Evolutionary conservation across 2,888 invertebrate species (phyloP), one percentile per base, ranked within the genome.

Genomic region (Spialia ferax): DNA sequence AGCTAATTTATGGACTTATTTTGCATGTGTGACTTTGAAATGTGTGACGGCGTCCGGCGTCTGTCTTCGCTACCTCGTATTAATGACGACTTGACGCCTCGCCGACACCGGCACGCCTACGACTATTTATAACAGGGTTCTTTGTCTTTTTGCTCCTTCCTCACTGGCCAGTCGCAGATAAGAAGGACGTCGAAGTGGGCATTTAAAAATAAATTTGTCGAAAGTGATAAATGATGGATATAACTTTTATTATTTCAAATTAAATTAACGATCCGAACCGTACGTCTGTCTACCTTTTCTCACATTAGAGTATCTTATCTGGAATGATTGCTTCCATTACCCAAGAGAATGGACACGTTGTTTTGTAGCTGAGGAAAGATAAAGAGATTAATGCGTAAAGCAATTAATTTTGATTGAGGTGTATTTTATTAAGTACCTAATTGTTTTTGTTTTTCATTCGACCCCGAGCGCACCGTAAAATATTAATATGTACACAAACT

Each of bases 141-240:
- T 80, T 87, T 80, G 79, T 81, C 83, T 86, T 85, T 87, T 87
- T 85, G 75, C 79, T 82, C 79, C 72, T 73, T 72, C 75, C 76
- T 71, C 76, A 76, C 82, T 78, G 83, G 75, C 85, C 85, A 85
- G 85, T 87, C 87, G 84, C 80, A 89, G 89, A 89, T 89, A 90
- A 91, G 84, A 84, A 82, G 86, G 85, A 86, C 87, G 79, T 85
- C 86, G 84, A 85, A 87, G 86, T 87, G 86, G 87, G 87, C 91
- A 89, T 92, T 94, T 93, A 93, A 91, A 93, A 91, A 89, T 91
- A 89, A 94, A 94, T 94, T 94, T 94, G 94, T 94, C 91, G 90
- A 91, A 91, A 89, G 91, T 91, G 92, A 93, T 92, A 93, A 93
- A 93, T 90, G 93, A 89, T 86, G 90, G 86, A 89, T 91, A 92